Conservation (phyloP, 2,797 vertebrate species). For the Mormyrops boulengeri region DNA sequence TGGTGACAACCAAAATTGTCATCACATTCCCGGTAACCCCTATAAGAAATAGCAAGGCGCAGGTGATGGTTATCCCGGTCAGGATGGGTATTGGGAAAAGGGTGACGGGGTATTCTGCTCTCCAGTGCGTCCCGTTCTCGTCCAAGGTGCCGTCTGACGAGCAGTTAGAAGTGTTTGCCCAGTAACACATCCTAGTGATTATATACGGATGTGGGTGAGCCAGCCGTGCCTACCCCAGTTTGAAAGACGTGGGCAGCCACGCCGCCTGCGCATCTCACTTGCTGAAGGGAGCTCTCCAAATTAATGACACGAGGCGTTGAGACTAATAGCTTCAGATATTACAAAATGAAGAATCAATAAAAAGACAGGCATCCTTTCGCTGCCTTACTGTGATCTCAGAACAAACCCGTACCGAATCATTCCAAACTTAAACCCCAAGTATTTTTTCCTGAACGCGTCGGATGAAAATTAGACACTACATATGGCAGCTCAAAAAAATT, state of each 20-base stretch:
- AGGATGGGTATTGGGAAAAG: constrained; percentile 81
- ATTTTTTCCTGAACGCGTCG: neutral
- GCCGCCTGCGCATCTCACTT: constrained; percentile 14
- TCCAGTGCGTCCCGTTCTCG: constrained; percentile 48
- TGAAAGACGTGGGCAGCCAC: constrained; percentile 24
- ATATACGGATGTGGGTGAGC: constrained; percentile 9
- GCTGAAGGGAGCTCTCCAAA: neutral
- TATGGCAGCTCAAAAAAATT: neutral
- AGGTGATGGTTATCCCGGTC: constrained; percentile 74
- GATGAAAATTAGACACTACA: neutral
- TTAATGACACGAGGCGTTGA: neutral
- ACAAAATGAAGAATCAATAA: neutral
- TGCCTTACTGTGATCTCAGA: neutral
- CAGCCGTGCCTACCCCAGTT: constrained; percentile 24
- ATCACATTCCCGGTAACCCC: constrained; percentile 85
- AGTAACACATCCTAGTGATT: constrained; percentile 55
- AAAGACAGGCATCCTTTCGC: neutral
- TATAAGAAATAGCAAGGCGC: constrained; percentile 76
- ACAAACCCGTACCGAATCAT: neutral
- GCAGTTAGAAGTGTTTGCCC: constrained; percentile 53
- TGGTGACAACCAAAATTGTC: constrained; percentile 87
- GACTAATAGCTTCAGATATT: neutral
- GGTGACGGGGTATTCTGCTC: constrained; percentile 52
- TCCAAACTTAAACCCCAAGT: neutral
- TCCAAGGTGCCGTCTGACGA: constrained; percentile 63